Percentiles rank a stretch among this genome's conserved stretches.
phyloP scores from a whole-genome alignment of 1,140 invertebrate species.

The Meloidogyne hapla region DNA sequence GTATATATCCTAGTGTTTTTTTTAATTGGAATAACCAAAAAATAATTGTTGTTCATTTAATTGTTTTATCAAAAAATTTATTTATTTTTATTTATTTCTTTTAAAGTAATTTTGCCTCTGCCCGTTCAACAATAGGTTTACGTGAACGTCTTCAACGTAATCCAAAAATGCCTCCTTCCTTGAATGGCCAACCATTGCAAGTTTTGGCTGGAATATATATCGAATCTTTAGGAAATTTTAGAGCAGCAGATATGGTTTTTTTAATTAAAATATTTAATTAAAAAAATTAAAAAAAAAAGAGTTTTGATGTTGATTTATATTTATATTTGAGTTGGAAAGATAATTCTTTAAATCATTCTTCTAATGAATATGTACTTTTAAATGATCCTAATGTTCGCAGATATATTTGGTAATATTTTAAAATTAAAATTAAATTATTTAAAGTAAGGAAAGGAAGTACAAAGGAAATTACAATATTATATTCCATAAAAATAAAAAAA shows the following conservation, averaged over 20 bases:
- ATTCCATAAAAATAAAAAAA: no score
- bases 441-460: no score
- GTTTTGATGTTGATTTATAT: slow-evolving; percentile 62
- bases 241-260: slow-evolving; percentile 21
- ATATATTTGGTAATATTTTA: slow-evolving; percentile 48
- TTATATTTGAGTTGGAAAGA: slow-evolving; percentile 60
- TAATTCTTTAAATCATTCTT: slow-evolving; percentile 48
- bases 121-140: background rate
- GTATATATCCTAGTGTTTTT: no score
- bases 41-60: background rate
- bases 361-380: slow-evolving; percentile 54
- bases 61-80: no score
- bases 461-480: no score
- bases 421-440: no score
- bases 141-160: slow-evolving; percentile 36
- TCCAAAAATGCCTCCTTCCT: slow-evolving; percentile 28
- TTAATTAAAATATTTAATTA: background rate
- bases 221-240: slow-evolving; percentile 52
- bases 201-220: slow-evolving; percentile 57
- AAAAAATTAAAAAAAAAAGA: slow-evolving; percentile 36
- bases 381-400: slow-evolving; percentile 53
- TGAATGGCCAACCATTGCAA: slow-evolving; percentile 37
- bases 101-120: no score
- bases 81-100: no score
- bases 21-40: no score